Base-by-base conservation (phyloP, 2,797 vertebrate genomes). In the Chelmon rostratus region DNA sequence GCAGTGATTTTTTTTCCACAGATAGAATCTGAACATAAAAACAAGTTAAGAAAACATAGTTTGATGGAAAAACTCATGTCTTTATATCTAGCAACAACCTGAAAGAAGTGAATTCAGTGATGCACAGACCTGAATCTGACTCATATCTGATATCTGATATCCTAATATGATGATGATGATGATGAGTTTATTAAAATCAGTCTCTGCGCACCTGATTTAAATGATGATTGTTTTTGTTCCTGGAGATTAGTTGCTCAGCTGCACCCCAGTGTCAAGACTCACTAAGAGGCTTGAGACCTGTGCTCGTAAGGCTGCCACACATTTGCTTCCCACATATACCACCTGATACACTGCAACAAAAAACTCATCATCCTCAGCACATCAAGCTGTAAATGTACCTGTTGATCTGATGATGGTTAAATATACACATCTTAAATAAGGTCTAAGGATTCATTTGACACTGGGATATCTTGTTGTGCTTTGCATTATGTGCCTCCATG, bases 201-300 rank as follows among this genome's bases (percentile, higher is more conserved):
- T 31, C 28, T 31, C 28, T 31, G 28, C 31, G 9, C 13, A 42
- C 13, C 46, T 47, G 38, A 38, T n/a, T 76, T 46, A 3, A 33
- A 23, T 31, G 9, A 38, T 11, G 40, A 1, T 8, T 49, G 23
- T 54, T 68, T 67, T 63, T 77, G n/a, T 61, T 80, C 5, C 16
- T 47, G 59, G 69, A 78, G 88, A 88, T 86, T 79, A 86, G 57
- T n/a, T 18, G 42, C 38, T 42, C 63, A 42, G 68, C 38, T 33
- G 64, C 65, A 56, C 16, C 9, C n/a, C 7, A 42, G 62, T 71
- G 79, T 80, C 75, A 76, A 25, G 64, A 46, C 80, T 59, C 73
- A 33, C 56, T 86, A 82, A 88, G 79, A 88, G 65, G 84, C 81
- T 85, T 73, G 63, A 56, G 68, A 35, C 57, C 42, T 65, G 66